These are phyloP conservation scores for Microplitis mediator DNA, from an alignment of 1,140 invertebrate species.

Conservation along the genomic window DNA sequence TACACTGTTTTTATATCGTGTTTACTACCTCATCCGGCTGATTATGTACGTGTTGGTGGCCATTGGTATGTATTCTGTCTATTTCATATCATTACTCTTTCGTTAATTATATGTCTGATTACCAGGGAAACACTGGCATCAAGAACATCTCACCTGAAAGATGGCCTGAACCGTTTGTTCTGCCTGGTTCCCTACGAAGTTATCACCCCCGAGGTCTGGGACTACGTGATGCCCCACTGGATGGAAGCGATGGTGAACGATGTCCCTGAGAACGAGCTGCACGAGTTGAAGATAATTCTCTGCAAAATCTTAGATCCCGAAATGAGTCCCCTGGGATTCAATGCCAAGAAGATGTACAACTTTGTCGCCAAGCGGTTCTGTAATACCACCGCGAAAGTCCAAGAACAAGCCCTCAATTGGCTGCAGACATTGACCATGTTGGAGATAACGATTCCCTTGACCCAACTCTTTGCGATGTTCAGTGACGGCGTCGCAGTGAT, in stretches of 20 bases:
- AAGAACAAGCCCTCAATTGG: constrained; percentile 94
- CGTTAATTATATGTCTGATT: constrained; percentile 1
- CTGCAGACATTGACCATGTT: constrained; percentile 89
- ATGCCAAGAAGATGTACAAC: constrained; percentile 91
- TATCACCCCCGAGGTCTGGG: constrained; percentile 95
- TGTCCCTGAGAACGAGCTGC: constrained; percentile 88
- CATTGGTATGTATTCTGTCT: constrained; percentile 75
- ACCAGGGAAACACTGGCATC: constrained; percentile 85
- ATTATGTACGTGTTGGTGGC: constrained; percentile 90
- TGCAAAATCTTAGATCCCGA: constrained; percentile 96
- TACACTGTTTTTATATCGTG: constrained; percentile 88
- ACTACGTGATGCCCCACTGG: constrained; percentile 98
- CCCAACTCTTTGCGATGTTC: constrained; percentile 87
- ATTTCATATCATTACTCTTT: not conserved
- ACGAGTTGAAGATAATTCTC: constrained; percentile 89
- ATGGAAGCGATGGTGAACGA: constrained; percentile 96
- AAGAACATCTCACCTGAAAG: constrained; percentile 91
- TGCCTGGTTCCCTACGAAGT: constrained; percentile 98
- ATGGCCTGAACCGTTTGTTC: constrained; percentile 89
- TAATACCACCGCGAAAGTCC: constrained; percentile 82
- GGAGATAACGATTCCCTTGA: constrained; percentile 86
- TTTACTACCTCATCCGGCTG: constrained; percentile 83
- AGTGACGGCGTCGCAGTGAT: constrained; percentile 77
- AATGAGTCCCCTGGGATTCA: constrained; percentile 92
- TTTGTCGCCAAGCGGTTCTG: constrained; percentile 90